These are phyloP conservation scores for Promerops cafer DNA, from an alignment of 2,113 vertebrate species.

Conservation along the genomic window DNA sequence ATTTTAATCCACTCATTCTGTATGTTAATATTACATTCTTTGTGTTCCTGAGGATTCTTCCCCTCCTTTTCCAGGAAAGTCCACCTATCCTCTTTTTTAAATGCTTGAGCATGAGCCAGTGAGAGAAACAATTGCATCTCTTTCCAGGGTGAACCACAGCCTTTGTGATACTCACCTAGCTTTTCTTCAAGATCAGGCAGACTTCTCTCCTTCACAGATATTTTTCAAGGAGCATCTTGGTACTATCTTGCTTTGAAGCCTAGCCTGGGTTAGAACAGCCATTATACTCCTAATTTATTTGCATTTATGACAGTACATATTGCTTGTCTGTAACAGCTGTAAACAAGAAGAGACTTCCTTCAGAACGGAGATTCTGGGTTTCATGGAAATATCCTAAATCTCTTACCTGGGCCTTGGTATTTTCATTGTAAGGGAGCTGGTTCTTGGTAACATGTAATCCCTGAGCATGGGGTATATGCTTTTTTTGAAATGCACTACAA, in stretches of 20 bases:
- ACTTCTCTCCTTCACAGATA: neutral
- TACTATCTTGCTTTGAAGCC: neutral
- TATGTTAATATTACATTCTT: neutral
- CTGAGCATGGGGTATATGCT: rapidly evolving
- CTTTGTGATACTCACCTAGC: neutral
- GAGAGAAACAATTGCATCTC: neutral
- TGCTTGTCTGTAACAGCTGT: neutral
- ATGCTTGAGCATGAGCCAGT: neutral
- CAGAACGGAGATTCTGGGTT: neutral
- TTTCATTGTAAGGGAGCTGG: neutral
- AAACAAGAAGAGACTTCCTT: neutral
- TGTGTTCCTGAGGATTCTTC: neutral
- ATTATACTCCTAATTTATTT: neutral
- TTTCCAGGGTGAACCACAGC: neutral
- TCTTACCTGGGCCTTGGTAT: neutral
- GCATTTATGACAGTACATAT: neutral
- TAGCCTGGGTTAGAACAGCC: neutral
- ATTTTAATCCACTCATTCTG: neutral
- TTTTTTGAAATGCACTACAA: neutral
- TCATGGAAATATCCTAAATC: neutral
- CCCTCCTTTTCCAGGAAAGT: neutral
- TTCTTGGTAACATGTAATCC: neutral
- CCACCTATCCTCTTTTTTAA: neutral
- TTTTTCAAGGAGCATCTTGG: neutral
- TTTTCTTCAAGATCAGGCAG: neutral